Evolutionary conservation across 2,888 invertebrate species (phyloP), one percentile per base, ranked within the genome.

Genomic region (Tetragonisca angustula): DNA sequence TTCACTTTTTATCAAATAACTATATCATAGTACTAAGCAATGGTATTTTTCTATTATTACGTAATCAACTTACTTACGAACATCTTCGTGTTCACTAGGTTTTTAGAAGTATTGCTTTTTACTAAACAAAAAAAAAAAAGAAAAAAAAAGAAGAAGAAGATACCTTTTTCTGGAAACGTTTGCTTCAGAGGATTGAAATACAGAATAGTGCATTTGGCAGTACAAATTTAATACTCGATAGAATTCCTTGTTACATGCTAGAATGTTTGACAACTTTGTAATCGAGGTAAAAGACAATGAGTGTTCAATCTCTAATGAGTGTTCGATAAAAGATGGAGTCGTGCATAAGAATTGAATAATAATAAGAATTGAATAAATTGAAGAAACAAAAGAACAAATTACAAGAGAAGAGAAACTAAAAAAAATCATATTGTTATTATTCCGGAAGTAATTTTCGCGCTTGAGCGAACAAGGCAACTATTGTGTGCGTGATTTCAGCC

Each of bases 181-280:
- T 80, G 67, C 85, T 80, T 83, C 85, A 77, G 79, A 85, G 79
- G 79, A 76, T 74, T 69, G 71, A 67, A 79, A 61, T 64, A 27
- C 79, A 76, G 50, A 82, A 62, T 83, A 87, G 87, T 76, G 75
- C 81, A 79, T 89, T 88, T 86, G 87, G 90, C 89, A 87, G 90
- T 90, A 90, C 90, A 91, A 91, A 90, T 88, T 82, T 81, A 80
- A 82, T 74, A 88, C 78, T 85, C 79, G 59, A 76, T 77, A 89
- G 70, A 83, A 68, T 68, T 68, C 78, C 69, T 70, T 70, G 75
- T 76, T 82, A 81, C 80, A 82, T 56, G 83, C 81, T 82, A 85
- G 69, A 67, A 69, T 70, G 72, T 83, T 73, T 84, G 68, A 78
- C 68, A 79, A 76, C 52, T 79, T 43, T 87, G 21, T 81, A 85